A percentile compares a stretch with the other conserved stretches of the same genome.
Conservation (phyloP, 92 coral and sea anemone genomes). For the Bergia sp. region DNA sequence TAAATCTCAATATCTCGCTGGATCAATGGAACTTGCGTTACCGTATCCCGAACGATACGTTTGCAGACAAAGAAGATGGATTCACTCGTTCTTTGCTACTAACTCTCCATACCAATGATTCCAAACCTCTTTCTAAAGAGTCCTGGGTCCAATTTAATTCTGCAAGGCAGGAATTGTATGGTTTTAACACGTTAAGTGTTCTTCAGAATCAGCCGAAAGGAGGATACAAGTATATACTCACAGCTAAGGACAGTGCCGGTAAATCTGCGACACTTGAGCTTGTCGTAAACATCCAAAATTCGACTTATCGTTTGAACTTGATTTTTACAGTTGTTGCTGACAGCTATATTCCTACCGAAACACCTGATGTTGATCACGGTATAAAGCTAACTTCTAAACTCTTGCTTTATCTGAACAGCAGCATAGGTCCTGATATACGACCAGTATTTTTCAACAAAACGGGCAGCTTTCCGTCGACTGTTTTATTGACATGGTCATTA, state of each 20-base stretch:
- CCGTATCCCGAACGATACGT: conserved; percentile 40
- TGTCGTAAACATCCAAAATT: conserved; percentile 23
- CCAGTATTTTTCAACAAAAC: conserved; percentile 35
- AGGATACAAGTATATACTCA: conserved; percentile 27
- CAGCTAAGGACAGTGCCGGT: conserved; percentile 51
- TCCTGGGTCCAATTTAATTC: conserved; percentile 52
- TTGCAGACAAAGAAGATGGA: conserved; percentile 55
- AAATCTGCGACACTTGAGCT: conserved; percentile 27
- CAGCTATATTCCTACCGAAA: conserved; percentile 47
- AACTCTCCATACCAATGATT: conserved; percentile 13
- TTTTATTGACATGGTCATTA: conserved; percentile 4
- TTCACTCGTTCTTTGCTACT: conserved; percentile 34
- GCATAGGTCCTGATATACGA: background rate
- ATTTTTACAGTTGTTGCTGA: conserved; percentile 25
- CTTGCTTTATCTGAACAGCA: background rate
- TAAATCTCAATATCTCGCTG: conserved; percentile 40
- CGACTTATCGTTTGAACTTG: conserved; percentile 16
- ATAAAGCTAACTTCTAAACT: conserved; percentile 7
- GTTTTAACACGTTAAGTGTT: conserved; percentile 35
- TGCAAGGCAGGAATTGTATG: conserved; percentile 40
- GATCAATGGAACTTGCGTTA: conserved; percentile 40
- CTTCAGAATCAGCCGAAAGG: conserved; percentile 29
- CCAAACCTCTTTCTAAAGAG: conserved; percentile 30
- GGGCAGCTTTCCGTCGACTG: conserved; percentile 9
- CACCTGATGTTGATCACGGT: conserved; percentile 43